Base-by-base conservation (phyloP, 2,797 vertebrate species). In the Girardinus metallicus region DNA sequence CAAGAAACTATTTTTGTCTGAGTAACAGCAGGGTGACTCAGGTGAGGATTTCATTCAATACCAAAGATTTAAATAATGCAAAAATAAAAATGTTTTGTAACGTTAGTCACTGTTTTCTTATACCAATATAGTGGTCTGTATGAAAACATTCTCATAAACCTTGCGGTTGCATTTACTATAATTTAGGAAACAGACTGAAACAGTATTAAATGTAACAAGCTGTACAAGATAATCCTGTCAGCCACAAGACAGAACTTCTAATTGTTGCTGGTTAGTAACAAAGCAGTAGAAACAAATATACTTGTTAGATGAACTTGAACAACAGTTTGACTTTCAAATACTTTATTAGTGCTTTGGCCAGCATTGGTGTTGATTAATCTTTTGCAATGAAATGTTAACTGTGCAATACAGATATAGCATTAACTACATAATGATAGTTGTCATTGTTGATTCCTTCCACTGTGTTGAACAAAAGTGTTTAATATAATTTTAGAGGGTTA, bases 1-100 rank as follows among this genome's bases (percentile, higher is more conserved):
- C 18, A 44, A 36, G 13, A 49, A 49, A 36, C 53, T 15, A 73
- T 79, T 79, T 44, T 57, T 53, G n/a, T 55, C 55, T 73, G 62
- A 62, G 66, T 18, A 10, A 47, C 18, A 75, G 49, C 21, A 44
- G 46, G 31, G 64, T 78, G 41, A 31, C 44, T 71, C 26, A 80
- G 82, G 73, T 39, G 12, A 36, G 41, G 43, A 74, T 70, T 9
- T 44, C 26, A 26, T 71, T n/a, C n/a, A 44, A 44, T 29, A 44
- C 26, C 23, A 44, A n/a, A 1, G 11, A 41, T 57, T 51, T 23
- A 73, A 72, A 41, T 75, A n/a, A 46, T 68, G 12, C 31, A 34
- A 31, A 31, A 57, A 78, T n/a, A 44, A 70, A n/a, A 68, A 70
- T 1, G 1, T 13, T 26, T 8, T 70, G 39, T 43, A 43, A 5